Evolutionary conservation across 1,140 invertebrate genomes (phyloP), one percentile per base, ranked within the genome.

Genomic region (Sogatella furcifera): DNA sequence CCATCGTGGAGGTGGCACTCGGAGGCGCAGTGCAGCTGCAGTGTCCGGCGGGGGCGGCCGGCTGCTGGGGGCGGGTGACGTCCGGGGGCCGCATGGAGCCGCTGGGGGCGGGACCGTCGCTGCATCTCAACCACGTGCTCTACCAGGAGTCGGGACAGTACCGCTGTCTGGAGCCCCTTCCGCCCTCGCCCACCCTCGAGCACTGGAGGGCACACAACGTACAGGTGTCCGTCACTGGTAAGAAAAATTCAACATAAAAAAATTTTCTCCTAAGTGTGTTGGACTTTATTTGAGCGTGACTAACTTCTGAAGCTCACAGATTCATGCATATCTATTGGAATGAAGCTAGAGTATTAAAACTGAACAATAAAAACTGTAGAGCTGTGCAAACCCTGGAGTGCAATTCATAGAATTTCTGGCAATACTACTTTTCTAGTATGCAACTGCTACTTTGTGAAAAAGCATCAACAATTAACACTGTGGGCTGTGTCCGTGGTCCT

Each of bases 1-100:
- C 72, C 72, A 14, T 74, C 74, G 68, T 88, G 62, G 88, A 92
- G 66, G 88, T 91, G 13, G 84, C 85, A 46, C 78, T 92, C 17
- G 90, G 90, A 24, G 89, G 89, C 10, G 87, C 87, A 42, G 88
- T 92, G 4, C 88, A 89, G 54, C 76, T 92, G 14, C 86, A 90
- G 65, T 92, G 90, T 73, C 87, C 88, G 53, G 85, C 82, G 70
- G 84, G 84, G 80, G 70, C 77, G 24, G 75, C 74, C 11, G 76
- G 76, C 15, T 80, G 78, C 71, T 76, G 83, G 84, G 66, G 68
- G 17, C 62, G 65, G 61, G 64, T 70, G 28, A 64, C 59, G 19
- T 28, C 67, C 52, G 62, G 67, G n/a, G 64, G 73, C 53, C 52
- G 59, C 2, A 59, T 69, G 19, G 62, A 63, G 24, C 68, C 80